These are phyloP conservation scores for Fulica atra DNA, from an alignment of 2,113 vertebrate species.

Conservation along the genomic window DNA sequence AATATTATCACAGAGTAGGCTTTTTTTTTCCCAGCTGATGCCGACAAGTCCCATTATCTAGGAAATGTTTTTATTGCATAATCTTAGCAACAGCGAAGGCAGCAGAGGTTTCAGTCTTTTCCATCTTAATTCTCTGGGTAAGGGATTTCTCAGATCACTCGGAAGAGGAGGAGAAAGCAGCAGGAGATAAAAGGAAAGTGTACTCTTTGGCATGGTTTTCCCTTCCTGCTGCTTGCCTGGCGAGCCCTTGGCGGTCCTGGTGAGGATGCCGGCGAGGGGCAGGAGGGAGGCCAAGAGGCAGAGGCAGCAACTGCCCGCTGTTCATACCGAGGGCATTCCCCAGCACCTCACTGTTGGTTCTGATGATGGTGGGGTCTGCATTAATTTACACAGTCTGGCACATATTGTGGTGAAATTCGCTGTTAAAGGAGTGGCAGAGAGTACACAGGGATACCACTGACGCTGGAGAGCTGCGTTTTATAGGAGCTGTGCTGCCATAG, in stretches of 20 bases:
- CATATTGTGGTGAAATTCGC: neutral
- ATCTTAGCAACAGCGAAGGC: neutral
- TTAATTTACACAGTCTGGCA: neutral
- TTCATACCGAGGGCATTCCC: fast-evolving
- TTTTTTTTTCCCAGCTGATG: conserved; percentile 14
- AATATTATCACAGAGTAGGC: neutral
- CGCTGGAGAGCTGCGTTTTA: neutral
- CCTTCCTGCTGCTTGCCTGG: neutral
- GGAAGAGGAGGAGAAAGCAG: neutral
- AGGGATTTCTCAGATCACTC: neutral
- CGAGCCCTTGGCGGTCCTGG: fast-evolving
- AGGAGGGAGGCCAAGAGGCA: neutral
- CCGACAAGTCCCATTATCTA: conserved; percentile 23
- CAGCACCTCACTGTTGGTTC: fast-evolving
- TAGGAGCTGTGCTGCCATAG: conserved; percentile 23
- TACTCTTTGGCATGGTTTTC: neutral
- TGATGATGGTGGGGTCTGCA: fast-evolving
- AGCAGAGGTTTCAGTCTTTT: conserved; percentile 4
- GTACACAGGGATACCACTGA: neutral
- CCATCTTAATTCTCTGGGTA: neutral
- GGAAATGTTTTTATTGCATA: neutral
- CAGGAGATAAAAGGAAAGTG: neutral
- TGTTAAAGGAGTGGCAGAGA: neutral
- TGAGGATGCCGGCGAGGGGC: neutral
- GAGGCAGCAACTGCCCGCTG: fast-evolving